Percentiles rank a stretch among this genome's conserved stretches.
Evolutionary conservation across 2,888 invertebrate species (phyloP).

Genomic region (Dascillus cervinus): DNA sequence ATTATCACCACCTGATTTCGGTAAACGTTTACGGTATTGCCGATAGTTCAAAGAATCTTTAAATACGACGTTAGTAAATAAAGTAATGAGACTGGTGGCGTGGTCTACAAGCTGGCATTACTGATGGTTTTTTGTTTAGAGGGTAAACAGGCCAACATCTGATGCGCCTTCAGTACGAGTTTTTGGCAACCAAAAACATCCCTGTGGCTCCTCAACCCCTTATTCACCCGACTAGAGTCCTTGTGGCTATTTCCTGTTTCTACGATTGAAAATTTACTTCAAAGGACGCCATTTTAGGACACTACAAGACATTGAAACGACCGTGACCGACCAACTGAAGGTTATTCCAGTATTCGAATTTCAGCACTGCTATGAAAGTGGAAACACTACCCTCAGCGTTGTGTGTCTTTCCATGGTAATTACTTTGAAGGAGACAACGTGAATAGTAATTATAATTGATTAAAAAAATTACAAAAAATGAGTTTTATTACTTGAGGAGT

Average conservation of each 20-base stretch:
- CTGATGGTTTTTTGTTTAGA: too few relatives aligned
- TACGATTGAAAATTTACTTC: constrained; percentile 3
- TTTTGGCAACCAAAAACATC: constrained; percentile 8
- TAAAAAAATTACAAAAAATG: neutral
- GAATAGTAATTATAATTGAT: neutral
- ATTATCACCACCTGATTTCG: too few relatives aligned
- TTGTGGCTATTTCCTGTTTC: constrained; percentile 9
- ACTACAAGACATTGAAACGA: constrained; percentile 4
- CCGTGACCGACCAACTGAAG: constrained; percentile 3
- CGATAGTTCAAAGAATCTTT: too few relatives aligned
- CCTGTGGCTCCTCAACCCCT: constrained; percentile 9
- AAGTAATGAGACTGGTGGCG: too few relatives aligned
- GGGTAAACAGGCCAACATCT: too few relatives aligned
- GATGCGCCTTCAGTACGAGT: too few relatives aligned
- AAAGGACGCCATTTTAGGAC: constrained; percentile 7
- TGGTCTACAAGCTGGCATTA: too few relatives aligned
- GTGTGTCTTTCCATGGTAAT: neutral
- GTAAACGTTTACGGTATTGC: too few relatives aligned
- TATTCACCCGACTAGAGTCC: constrained; percentile 9
- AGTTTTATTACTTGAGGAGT: neutral
- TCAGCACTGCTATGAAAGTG: constrained; percentile 1
- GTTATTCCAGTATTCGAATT: constrained; percentile 2
- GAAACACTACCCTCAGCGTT: neutral
- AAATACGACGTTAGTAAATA: too few relatives aligned
- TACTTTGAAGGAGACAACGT: neutral